Conservation (phyloP, 2,888 invertebrate species). For the Agapostemon virescens region DNA sequence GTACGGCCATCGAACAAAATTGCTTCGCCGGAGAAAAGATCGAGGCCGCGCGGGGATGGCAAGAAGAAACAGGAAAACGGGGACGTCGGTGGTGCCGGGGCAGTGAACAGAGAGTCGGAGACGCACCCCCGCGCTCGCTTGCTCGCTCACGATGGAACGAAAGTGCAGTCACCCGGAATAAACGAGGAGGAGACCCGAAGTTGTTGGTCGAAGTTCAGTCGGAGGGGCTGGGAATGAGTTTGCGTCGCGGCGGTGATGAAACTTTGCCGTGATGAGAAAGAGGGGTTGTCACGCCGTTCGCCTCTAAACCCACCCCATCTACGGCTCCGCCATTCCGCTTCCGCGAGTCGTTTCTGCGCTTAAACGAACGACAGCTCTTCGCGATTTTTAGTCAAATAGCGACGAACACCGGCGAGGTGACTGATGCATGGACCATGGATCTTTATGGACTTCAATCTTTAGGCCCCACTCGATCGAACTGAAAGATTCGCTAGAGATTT, state of each 20-base stretch:
- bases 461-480: not conserved
- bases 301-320: slow-evolving; percentile 61
- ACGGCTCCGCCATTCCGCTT: slow-evolving; percentile 56
- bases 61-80: slow-evolving; percentile 19
- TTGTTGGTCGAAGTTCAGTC: slow-evolving; percentile 79
- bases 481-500: not conserved
- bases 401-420: not conserved
- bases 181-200: slow-evolving; percentile 80
- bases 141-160: slow-evolving; percentile 74
- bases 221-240: slow-evolving; percentile 78
- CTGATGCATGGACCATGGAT: not conserved
- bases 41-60: slow-evolving; percentile 41
- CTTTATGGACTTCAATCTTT: not conserved
- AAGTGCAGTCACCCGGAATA: slow-evolving; percentile 80
- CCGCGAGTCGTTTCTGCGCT: slow-evolving; percentile 58
- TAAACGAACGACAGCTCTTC: slow-evolving; percentile 54
- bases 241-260: slow-evolving; percentile 79
- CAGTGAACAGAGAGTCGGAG: slow-evolving; percentile 24
- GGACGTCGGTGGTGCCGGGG: slow-evolving; percentile 21
- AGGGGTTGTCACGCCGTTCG: slow-evolving; percentile 77
- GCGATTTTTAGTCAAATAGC: slow-evolving; percentile 39
- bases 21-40: slow-evolving; percentile 69
- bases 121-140: slow-evolving; percentile 33
- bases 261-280: slow-evolving; percentile 80
- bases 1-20: slow-evolving; percentile 74